Percentiles rank a stretch among this genome's conserved stretches.
Conservation (phyloP, 2,113 vertebrate genomes). For the Poeciliopsis retropinna region DNA sequence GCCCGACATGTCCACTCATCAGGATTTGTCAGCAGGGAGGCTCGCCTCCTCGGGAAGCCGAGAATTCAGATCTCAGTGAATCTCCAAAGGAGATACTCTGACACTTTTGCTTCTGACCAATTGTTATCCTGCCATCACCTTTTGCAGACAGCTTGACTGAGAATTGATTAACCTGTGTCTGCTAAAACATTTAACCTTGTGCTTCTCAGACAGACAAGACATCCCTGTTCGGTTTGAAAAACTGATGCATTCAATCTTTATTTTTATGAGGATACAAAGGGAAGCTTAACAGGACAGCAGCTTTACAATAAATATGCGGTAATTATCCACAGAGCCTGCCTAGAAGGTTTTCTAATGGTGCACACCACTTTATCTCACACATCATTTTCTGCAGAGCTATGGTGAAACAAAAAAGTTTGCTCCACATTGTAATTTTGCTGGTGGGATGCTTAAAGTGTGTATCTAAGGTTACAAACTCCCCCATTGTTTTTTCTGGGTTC, state of each 20-base stretch:
- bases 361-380: slow-evolving; percentile 6
- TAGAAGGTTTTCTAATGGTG: neutral
- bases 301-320: slow-evolving; percentile 11
- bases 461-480: slow-evolving; percentile 41
- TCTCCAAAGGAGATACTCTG: slow-evolving; percentile 29
- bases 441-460: slow-evolving; percentile 34
- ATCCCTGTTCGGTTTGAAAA: neutral
- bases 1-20: slow-evolving; percentile 57
- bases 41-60: slow-evolving; percentile 23
- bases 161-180: slow-evolving; percentile 24
- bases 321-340: slow-evolving; percentile 4
- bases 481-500: slow-evolving; percentile 50
- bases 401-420: slow-evolving; percentile 26
- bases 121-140: slow-evolving; percentile 9
- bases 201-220: slow-evolving; percentile 4
- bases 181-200: slow-evolving; percentile 31
- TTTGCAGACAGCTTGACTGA: slow-evolving; percentile 31
- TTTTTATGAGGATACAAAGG: neutral
- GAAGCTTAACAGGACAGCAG: neutral
- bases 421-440: slow-evolving; percentile 39
- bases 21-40: slow-evolving; percentile 57
- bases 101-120: slow-evolving; percentile 24
- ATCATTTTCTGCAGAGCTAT: slow-evolving; percentile 17
- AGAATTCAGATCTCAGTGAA: slow-evolving; percentile 33
- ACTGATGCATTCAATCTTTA: neutral